Conservation (phyloP, 2,113 vertebrate species). For the Procavia capensis region DNA sequence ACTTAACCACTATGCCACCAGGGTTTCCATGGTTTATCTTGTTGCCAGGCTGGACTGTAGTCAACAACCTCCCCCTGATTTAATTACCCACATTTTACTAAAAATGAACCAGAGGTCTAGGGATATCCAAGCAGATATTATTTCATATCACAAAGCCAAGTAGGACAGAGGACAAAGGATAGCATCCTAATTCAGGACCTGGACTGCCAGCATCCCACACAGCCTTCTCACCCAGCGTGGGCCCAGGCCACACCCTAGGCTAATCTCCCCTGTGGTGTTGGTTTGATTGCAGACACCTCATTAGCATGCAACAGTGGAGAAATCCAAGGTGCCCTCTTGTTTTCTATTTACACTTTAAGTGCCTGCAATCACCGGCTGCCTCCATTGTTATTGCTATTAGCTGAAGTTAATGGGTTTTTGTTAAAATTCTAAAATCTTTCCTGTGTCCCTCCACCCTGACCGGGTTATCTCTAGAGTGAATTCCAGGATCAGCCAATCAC, state of each 20-base stretch:
- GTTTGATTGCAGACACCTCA: neutral
- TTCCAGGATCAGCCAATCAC: neutral
- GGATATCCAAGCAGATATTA: neutral
- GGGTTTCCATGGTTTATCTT: too few relatives aligned
- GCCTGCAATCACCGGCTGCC: neutral
- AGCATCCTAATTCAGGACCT: neutral
- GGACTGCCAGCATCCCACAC: neutral
- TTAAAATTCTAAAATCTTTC: slow-evolving; percentile 40
- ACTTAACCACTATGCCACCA: too few relatives aligned
- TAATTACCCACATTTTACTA: neutral
- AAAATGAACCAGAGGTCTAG: neutral
- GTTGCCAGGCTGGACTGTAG: neutral
- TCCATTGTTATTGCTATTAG: slow-evolving; percentile 69
- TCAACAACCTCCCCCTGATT: neutral
- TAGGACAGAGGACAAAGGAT: neutral
- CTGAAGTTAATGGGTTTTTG: slow-evolving; percentile 63
- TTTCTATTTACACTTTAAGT: slow-evolving; percentile 63
- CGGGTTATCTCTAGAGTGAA: neutral
- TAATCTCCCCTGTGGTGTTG: neutral
- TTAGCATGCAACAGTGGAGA: slow-evolving; percentile 64
- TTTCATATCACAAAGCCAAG: neutral
- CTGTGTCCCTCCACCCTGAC: neutral
- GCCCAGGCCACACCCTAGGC: neutral
- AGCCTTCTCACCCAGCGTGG: neutral
- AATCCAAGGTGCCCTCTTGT: neutral